A percentile compares a stretch with the other conserved stretches of the same genome.
Conservation (phyloP, 2,888 invertebrate species). For the Cheiracanthium punctorium region DNA sequence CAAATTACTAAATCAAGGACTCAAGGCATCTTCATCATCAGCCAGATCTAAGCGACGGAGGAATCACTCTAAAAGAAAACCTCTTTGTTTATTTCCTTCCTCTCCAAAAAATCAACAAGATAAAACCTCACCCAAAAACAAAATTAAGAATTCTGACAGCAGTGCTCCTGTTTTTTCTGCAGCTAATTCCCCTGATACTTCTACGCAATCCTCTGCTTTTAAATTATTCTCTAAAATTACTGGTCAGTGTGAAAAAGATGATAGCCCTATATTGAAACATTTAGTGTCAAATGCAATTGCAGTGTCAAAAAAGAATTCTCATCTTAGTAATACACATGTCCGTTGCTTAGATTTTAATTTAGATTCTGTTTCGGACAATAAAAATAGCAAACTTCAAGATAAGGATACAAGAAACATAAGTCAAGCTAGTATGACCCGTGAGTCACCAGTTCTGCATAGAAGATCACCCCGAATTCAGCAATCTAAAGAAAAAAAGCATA, state of each 20-base stretch:
- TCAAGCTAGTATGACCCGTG: too few species aligned
- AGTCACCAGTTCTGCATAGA: background rate
- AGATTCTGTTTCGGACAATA: background rate
- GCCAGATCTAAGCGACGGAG: too few species aligned
- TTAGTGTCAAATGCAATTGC: constrained; percentile 27
- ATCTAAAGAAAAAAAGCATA: background rate
- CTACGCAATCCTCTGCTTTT: constrained; percentile 24
- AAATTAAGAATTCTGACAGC: background rate
- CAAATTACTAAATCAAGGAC: too few species aligned
- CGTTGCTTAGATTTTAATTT: constrained; percentile 33
- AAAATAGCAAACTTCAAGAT: background rate
- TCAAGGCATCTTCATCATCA: too few species aligned
- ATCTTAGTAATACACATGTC: constrained; percentile 18
- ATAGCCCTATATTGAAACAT: constrained; percentile 33
- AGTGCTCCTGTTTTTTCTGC: constrained; percentile 38
- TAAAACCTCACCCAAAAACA: background rate
- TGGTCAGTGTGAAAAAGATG: background rate
- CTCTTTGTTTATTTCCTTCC: background rate
- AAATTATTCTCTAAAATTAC: constrained; percentile 38
- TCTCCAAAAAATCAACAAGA: background rate
- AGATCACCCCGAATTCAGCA: background rate
- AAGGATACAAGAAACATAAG: too few species aligned
- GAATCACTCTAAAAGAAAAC: background rate
- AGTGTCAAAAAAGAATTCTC: constrained; percentile 15
- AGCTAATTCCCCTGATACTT: constrained; percentile 26